Conservation (phyloP, 2,888 invertebrate genomes). For the Ditula angustiorana region DNA sequence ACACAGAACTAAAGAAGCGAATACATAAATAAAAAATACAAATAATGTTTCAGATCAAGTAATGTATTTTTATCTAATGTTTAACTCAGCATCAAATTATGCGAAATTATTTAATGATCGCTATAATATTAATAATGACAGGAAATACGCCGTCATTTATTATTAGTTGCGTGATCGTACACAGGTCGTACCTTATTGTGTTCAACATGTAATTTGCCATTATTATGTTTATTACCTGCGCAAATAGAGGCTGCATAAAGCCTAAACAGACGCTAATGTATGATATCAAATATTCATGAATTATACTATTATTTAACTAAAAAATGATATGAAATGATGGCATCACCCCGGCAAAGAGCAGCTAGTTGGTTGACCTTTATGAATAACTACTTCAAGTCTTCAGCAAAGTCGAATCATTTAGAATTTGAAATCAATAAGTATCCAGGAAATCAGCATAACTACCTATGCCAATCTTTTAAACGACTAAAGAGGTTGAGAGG, state of each 20-base stretch:
- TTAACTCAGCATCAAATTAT: slow-evolving; percentile 30
- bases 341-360: no score
- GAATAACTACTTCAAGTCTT: no score
- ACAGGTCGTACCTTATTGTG: slow-evolving; percentile 42
- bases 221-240: slow-evolving; percentile 42
- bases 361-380: no score
- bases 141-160: slow-evolving; percentile 51
- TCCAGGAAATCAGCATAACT: no score
- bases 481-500: no score
- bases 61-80: slow-evolving; percentile 24
- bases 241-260: slow-evolving; percentile 30
- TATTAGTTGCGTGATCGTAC: slow-evolving; percentile 51
- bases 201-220: slow-evolving; percentile 40
- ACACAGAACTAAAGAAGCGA: no score
- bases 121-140: slow-evolving; percentile 47
- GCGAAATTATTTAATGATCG: slow-evolving; percentile 44
- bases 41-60: no score
- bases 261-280: slow-evolving; percentile 29
- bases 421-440: no score
- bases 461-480: no score
- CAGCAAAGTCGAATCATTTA: no score
- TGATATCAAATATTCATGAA: slow-evolving; percentile 9
- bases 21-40: no score
- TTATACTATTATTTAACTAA: slow-evolving; percentile 2
- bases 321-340: background rate